Percentiles rank a stretch among this genome's conserved stretches.
phyloP scores from a whole-genome alignment of 2,888 invertebrate genomes.

The Drosophila subsilvestris region DNA sequence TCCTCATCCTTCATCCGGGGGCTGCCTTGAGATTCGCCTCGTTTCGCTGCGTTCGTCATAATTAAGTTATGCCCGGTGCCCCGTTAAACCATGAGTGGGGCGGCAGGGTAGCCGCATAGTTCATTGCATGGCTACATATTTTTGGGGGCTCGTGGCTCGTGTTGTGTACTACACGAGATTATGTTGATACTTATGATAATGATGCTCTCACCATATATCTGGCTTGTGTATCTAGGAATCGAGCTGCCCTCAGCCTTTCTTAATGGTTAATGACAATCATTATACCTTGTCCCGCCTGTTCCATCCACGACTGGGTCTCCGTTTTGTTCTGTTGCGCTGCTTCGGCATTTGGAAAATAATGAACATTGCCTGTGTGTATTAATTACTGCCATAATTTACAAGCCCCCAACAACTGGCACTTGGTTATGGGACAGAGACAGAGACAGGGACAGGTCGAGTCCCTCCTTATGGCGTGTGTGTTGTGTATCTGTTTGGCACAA shows the following conservation, averaged over 20 bases:
- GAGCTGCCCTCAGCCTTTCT: conserved; percentile 20
- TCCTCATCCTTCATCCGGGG: background rate
- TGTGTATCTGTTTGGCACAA: conserved; percentile 30
- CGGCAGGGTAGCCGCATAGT: conserved; percentile 35
- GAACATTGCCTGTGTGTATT: conserved; percentile 68
- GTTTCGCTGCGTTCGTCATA: conserved; percentile 57
- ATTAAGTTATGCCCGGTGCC: conserved; percentile 56
- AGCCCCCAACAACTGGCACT: conserved; percentile 44
- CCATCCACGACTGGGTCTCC: background rate
- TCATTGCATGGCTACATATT: conserved; percentile 52
- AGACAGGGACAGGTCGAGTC: background rate
- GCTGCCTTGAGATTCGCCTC: conserved; percentile 42
- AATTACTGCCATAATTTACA: conserved; percentile 76
- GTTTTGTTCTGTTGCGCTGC: background rate
- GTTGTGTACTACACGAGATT: conserved; percentile 57
- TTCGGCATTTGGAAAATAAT: conserved; percentile 58
- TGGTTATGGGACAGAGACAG: background rate
- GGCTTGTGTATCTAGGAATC: conserved; percentile 33
- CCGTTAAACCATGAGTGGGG: conserved; percentile 7
- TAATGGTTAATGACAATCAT: conserved; percentile 61
- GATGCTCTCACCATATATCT: conserved; percentile 47
- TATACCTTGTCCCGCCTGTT: conserved; percentile 20
- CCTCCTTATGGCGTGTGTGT: conserved; percentile 33
- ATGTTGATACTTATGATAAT: conserved; percentile 64
- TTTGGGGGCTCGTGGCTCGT: conserved; percentile 20